Base-by-base conservation (phyloP, 2,113 vertebrate species). In the Barnardius zonarius region DNA sequence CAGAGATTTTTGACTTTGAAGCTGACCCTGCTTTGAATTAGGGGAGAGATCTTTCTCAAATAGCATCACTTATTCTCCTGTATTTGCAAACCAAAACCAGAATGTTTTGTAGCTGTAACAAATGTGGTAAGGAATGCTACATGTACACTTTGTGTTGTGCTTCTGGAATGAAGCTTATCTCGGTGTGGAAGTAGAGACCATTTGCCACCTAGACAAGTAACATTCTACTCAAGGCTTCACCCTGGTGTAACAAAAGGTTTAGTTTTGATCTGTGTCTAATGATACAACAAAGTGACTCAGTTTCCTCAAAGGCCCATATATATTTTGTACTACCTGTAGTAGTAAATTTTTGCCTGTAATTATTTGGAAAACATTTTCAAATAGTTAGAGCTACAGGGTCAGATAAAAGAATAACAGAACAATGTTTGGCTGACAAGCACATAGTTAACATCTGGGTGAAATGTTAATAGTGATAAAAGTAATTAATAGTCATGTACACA, bases 121-220 rank as follows among this genome's bases (percentile, higher is more conserved):
- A 28, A 37, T 9, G 23, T 35, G 10, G 17, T 28, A n/a, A 59
- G 37, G 57, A 59, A 37, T 37, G 23, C 18, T 59, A 16, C 17
- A 3, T 23, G 41, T 18, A 51, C 35, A 7, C 51, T 70, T 64
- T 24, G 8, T 44, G 19, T 19, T 66, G 27, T 66, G 27, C 18
- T 72, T 51, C 37, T 30, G 51, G 22, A 44, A 20, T 54, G 12
- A 44, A 31, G 11, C 49, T 52, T 41, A 49, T 16, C 24, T 28
- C 0, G 0, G 7, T 51, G 7, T 23, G 37, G 43, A 51, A 39
- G 35, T 19, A 18, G 66, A 66, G 33, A 54, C 24, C 31, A 13
- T 41, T 55, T 43, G 30, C 44, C 27, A 14, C 37, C 11, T 24
- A 7, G 10, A 43, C 55, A 31, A n/a, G 66, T 80, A 44, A 46